These are phyloP conservation scores for Sapayoa aenigma DNA, from an alignment of 2,113 vertebrate genomes.

Conservation along the genomic window DNA sequence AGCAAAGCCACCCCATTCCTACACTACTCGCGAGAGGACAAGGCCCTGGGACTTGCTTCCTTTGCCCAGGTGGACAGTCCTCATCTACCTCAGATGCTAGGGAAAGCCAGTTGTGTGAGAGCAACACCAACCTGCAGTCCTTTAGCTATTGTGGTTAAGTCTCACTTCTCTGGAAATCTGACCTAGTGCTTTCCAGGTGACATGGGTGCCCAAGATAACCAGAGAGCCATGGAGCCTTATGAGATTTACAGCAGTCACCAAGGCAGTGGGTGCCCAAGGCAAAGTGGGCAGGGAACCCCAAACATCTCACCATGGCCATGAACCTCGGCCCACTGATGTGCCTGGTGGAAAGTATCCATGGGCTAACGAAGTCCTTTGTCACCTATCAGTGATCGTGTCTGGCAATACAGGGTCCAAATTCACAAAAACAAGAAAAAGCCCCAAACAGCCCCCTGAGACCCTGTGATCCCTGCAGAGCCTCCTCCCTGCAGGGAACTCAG, in stretches of 20 bases:
- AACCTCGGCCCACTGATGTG: fast-evolving
- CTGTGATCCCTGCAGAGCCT: background rate
- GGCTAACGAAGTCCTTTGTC: background rate
- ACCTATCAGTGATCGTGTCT: fast-evolving
- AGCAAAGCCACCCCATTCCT: background rate
- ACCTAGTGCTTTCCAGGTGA: background rate
- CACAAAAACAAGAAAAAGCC: background rate
- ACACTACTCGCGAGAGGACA: background rate
- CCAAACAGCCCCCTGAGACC: background rate
- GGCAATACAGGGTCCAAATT: fast-evolving
- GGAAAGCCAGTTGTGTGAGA: background rate
- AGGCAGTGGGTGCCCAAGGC: background rate
- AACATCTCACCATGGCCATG: background rate
- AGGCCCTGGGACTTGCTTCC: background rate
- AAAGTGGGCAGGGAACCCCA: background rate
- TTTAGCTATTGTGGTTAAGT: background rate
- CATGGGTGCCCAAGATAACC: background rate
- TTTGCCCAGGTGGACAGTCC: background rate
- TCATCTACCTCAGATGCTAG: background rate
- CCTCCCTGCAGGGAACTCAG: background rate
- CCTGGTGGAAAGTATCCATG: background rate
- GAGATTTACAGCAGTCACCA: background rate
- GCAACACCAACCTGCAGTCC: background rate
- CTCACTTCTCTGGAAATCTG: background rate
- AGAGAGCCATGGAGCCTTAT: background rate